Conservation (phyloP, 1,140 invertebrate genomes). For the Asbolus verrucosus region DNA sequence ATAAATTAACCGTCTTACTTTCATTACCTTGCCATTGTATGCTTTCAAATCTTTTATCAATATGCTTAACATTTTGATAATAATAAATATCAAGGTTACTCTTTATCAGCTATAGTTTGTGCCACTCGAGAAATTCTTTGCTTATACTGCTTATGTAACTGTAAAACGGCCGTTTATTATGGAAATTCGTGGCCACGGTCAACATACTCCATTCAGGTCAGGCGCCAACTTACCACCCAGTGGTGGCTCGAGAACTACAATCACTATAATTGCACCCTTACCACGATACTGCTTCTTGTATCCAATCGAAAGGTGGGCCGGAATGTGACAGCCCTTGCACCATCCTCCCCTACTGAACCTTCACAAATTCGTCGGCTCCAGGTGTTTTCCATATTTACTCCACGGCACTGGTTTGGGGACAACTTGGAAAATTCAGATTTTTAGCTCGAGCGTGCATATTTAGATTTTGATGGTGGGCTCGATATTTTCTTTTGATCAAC, state of each 20-base stretch:
- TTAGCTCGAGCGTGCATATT: not conserved
- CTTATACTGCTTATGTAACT: conserved; percentile 37
- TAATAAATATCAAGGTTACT: conserved; percentile 46
- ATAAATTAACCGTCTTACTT: conserved; percentile 46
- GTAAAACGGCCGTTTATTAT: conserved; percentile 41
- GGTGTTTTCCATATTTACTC: not conserved
- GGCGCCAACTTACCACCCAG: conserved; percentile 19
- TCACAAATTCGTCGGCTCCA: not conserved
- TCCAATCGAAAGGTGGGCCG: not conserved
- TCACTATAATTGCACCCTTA: conserved; percentile 1
- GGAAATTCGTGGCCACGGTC: conserved; percentile 41
- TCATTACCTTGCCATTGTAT: conserved; percentile 30
- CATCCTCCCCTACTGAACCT: not conserved
- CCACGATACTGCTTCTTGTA: conserved; percentile 14
- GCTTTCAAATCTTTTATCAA: conserved; percentile 45
- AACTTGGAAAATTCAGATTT: conserved; percentile 5
- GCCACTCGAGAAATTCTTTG: conserved; percentile 16
- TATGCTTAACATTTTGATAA: conserved; percentile 45
- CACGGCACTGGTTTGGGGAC: not conserved
- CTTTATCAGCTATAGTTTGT: conserved; percentile 40
- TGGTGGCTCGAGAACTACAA: not conserved
- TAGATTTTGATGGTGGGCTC: not conserved
- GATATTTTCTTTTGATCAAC: conserved; percentile 2
- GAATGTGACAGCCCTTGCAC: not conserved
- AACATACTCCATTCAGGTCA: conserved; percentile 39